A percentile compares a stretch with the other conserved stretches of the same genome.
These are phyloP conservation scores for Eulithis testata DNA, from an alignment of 2,888 invertebrate genomes.

Conservation along the genomic window DNA sequence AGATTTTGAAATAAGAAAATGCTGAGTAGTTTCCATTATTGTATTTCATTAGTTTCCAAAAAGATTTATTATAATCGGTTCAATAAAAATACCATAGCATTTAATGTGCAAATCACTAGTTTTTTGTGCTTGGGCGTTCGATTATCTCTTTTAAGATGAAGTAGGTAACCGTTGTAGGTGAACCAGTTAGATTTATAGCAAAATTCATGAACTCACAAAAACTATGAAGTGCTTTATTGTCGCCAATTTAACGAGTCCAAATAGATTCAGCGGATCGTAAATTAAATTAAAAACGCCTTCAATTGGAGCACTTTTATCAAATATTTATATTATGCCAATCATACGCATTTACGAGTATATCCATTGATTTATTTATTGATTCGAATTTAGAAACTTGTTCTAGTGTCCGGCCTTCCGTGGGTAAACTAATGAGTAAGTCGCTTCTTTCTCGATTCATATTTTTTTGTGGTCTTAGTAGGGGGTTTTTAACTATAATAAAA, in stretches of 20 bases:
- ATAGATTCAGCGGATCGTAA: conserved; percentile 50
- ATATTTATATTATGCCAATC: conserved; percentile 60
- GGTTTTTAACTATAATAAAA: neutral
- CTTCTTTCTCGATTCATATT: conserved; percentile 15
- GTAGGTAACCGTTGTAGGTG: neutral
- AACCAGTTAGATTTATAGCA: neutral
- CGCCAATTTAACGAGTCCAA: conserved; percentile 40
- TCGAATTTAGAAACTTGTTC: conserved; percentile 52
- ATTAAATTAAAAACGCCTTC: conserved; percentile 45
- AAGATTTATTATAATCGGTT: too few species aligned
- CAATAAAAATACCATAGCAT: too few species aligned
- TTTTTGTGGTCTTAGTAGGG: conserved; percentile 17
- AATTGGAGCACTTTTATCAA: conserved; percentile 59
- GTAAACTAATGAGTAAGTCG: conserved; percentile 29
- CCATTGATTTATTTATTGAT: conserved; percentile 58
- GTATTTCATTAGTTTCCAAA: too few species aligned
- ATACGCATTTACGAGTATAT: conserved; percentile 58
- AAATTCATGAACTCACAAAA: neutral
- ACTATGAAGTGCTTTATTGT: conserved; percentile 11
- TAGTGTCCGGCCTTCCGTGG: conserved; percentile 46
- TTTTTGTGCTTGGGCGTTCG: too few species aligned
- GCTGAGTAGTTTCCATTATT: too few species aligned
- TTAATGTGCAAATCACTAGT: too few species aligned
- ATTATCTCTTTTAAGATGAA: too few species aligned
- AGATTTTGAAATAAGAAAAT: too few species aligned